Evolutionary conservation across 2,888 invertebrate species (phyloP), one percentile per base, ranked within the genome.

Genomic region (Polyommatus iphigenia): DNA sequence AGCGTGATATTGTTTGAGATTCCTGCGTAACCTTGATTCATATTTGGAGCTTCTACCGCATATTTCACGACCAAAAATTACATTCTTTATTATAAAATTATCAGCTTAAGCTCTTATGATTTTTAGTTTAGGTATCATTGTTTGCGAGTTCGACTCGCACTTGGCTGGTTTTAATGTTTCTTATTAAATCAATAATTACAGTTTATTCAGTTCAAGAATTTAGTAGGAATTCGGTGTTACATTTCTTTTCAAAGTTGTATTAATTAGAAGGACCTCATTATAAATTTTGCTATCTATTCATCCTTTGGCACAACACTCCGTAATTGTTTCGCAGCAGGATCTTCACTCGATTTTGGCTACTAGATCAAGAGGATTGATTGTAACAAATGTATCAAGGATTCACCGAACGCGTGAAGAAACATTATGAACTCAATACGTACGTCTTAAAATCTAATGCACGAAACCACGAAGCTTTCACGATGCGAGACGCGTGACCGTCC

Each of bases 401-500:
- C 67, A 29, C 29, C 29, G 15, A 32, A 32, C 29, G 67, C 29
- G 67, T 67, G 67, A 67, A 32, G 67, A 67, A 67, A 67, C 67
- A 67, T 67, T 67, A 29, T 67, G 67, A 32, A 67, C 67, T 67
- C 20, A 73, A 73, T 73, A 46, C 29, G 24, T 29, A 20, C 32
- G 67, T 67, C 57, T 41, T 59, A n/a, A 59, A 59, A 73, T 59
- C 18, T 36, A 87, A 87, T 88, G 87, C 87, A 90, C 88, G 89
- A 87, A 85, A 85, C 13, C 62, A 67, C 62, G 62, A 67, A 85
- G 87, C 83, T 84, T 29, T 50, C 50, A 82, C 85, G 85, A 84
- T 89, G 89, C 91, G 88, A 90, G 85, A 85, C 86, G 88, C 91
- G 91, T 90, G 91, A 78, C 29, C 18, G 54, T 46, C 77, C 59